phyloP scores from a whole-genome alignment of 2,113 vertebrate species.

The Bujurquina vittata region DNA sequence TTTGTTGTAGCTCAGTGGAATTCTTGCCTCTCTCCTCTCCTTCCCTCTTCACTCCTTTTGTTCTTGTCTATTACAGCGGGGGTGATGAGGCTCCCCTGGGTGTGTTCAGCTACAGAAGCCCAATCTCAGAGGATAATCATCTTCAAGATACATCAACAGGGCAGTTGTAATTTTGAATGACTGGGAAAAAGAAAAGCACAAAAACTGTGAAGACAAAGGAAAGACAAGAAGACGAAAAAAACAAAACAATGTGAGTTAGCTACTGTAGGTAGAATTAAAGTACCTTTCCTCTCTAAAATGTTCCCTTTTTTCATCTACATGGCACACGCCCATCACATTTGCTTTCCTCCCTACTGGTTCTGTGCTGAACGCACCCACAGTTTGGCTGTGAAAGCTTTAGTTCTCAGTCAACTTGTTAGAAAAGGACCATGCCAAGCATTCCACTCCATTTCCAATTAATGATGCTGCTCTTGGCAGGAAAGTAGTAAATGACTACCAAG shows the following conservation, averaged over 20 bases:
- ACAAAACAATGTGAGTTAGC: background rate
- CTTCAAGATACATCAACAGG: conserved; percentile 69
- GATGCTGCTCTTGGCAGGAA: conserved; percentile 76
- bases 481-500: conserved; percentile 72
- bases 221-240: background rate
- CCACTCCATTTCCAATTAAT: conserved; percentile 79
- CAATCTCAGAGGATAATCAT: conserved; percentile 75
- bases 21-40: conserved; percentile 65
- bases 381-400: conserved; percentile 53
- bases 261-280: conserved; percentile 11
- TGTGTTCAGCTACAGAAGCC: conserved; percentile 67
- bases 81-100: conserved; percentile 75
- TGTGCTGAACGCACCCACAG: conserved; percentile 53
- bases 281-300: conserved; percentile 6
- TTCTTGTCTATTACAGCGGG: conserved; percentile 72
- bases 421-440: conserved; percentile 71
- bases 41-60: conserved; percentile 67
- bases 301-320: conserved; percentile 24
- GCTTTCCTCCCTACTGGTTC: conserved; percentile 45
- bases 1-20: conserved; percentile 76
- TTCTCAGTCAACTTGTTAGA: conserved; percentile 71
- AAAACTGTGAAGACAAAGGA: conserved; percentile 8
- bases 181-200: background rate
- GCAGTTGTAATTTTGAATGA: conserved; percentile 61
- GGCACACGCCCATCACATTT: conserved; percentile 40